Conservation (phyloP, 1,140 invertebrate genomes). For the Drosophila bocki region DNA sequence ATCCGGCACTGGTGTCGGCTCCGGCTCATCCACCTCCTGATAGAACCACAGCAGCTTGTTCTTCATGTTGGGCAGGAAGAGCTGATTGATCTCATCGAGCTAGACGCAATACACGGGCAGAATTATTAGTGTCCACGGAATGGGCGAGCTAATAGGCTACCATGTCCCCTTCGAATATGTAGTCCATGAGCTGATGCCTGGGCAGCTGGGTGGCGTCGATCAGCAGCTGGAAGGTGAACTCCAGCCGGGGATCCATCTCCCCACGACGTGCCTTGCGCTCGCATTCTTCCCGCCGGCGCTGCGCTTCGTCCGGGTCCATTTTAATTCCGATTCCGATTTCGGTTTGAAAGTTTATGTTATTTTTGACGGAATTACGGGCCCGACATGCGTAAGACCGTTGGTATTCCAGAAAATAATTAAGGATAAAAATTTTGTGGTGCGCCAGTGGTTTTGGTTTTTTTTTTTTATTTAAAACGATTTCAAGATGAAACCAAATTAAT, state of each 20-base stretch:
- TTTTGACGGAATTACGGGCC: conserved; percentile 4
- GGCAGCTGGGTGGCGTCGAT: conserved; percentile 92
- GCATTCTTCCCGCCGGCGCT: conserved; percentile 95
- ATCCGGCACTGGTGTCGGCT: conserved; percentile 86
- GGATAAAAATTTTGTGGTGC: conserved; percentile 48
- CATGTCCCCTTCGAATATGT: conserved; percentile 95
- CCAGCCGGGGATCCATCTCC: conserved; percentile 94
- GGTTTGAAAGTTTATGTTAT: conserved; percentile 7
- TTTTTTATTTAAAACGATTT: conserved; percentile 29
- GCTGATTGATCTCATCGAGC: conserved; percentile 94
- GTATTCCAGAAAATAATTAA: conserved; percentile 50
- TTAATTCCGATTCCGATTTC: conserved; percentile 7
- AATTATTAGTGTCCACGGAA: not conserved
- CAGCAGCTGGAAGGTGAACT: conserved; percentile 94
- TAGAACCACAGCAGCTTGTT: conserved; percentile 96
- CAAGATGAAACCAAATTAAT: conserved; percentile 28
- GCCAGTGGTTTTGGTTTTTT: conserved; percentile 23
- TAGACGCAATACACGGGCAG: conserved; percentile 71
- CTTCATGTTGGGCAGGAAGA: conserved; percentile 94
- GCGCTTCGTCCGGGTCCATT: conserved; percentile 83
- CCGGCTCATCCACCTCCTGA: conserved; percentile 92
- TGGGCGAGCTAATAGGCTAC: conserved; percentile 81
- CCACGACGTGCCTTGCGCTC: conserved; percentile 93
- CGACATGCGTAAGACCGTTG: conserved; percentile 41
- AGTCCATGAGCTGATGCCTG: conserved; percentile 94